These are phyloP conservation scores for Gila orcuttii DNA, from an alignment of 2,113 vertebrate genomes.

Conservation along the genomic window DNA sequence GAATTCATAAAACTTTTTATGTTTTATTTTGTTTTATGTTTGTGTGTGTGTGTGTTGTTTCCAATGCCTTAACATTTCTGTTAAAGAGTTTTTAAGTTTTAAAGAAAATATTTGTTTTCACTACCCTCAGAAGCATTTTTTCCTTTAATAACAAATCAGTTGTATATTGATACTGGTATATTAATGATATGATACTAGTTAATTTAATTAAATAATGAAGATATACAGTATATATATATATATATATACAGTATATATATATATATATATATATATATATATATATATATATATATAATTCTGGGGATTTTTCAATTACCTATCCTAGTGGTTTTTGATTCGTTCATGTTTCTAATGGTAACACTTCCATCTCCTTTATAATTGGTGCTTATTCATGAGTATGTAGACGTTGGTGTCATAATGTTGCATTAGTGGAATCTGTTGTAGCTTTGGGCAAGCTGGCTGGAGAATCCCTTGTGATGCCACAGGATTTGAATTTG, in stretches of 20 bases:
- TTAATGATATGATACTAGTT: too few species aligned
- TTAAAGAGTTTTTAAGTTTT: too few species aligned
- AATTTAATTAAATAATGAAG: too few species aligned
- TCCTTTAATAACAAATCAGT: neutral
- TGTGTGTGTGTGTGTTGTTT: neutral
- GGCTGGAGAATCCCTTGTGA: constrained; percentile 8
- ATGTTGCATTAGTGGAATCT: constrained; percentile 29
- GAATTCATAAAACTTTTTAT: neutral
- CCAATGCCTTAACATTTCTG: too few species aligned
- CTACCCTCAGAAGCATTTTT: too few species aligned
- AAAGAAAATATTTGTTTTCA: too few species aligned
- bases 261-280: too few species aligned
- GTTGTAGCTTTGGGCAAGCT: constrained; percentile 23
- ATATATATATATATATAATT: too few species aligned
- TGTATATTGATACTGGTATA: too few species aligned
- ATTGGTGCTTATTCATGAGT: constrained; percentile 20
- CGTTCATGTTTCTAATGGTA: neutral
- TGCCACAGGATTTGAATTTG: constrained; percentile 23
- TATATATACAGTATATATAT: too few species aligned
- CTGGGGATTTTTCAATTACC: neutral
- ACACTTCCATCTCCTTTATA: constrained; percentile 1
- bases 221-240: too few species aligned
- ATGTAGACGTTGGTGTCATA: constrained; percentile 14
- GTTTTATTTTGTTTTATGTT: neutral
- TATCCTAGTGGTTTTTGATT: neutral